Evolutionary conservation across 2,113 vertebrate species (phyloP).

Genomic region (Pelmatolapia mariae): DNA sequence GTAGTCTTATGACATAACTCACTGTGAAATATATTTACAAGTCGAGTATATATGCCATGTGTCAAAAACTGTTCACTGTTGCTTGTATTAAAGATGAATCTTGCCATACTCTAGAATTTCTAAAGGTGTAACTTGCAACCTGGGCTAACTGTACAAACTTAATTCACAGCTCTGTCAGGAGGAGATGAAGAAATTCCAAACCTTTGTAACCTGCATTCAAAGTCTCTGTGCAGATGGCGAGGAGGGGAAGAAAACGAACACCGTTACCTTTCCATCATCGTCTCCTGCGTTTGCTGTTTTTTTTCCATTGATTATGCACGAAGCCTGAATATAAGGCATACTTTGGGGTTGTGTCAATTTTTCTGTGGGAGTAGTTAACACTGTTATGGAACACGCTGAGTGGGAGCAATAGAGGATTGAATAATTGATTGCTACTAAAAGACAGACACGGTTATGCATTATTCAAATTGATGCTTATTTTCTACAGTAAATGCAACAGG

Average conservation of each 20-base stretch:
- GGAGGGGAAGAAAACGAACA: not conserved
- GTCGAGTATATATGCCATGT: not conserved
- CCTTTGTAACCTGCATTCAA: not conserved
- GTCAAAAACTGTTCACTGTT: not conserved
- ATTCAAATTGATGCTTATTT: constrained; percentile 53
- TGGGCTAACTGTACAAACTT: not conserved
- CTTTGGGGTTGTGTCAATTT: constrained; percentile 30
- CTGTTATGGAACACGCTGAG: constrained; percentile 46
- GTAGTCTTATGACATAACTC: not conserved
- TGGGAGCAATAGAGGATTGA: constrained; percentile 44
- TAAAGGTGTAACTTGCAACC: not conserved
- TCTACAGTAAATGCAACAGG: constrained; percentile 18
- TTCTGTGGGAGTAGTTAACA: constrained; percentile 36
- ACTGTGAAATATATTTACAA: not conserved
- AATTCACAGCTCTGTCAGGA: not conserved
- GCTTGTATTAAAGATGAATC: not conserved
- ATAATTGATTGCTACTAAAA: constrained; percentile 60
- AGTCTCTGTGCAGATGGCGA: not conserved
- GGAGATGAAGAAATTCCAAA: not conserved
- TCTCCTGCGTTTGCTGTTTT: not conserved
- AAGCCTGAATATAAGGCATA: constrained; percentile 18
- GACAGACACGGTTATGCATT: constrained; percentile 34
- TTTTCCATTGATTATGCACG: constrained; percentile 20
- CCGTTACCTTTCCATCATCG: not conserved
- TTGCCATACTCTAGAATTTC: not conserved